Base-by-base conservation (phyloP, 2,888 invertebrate species). In the Ceraclea dissimilis region DNA sequence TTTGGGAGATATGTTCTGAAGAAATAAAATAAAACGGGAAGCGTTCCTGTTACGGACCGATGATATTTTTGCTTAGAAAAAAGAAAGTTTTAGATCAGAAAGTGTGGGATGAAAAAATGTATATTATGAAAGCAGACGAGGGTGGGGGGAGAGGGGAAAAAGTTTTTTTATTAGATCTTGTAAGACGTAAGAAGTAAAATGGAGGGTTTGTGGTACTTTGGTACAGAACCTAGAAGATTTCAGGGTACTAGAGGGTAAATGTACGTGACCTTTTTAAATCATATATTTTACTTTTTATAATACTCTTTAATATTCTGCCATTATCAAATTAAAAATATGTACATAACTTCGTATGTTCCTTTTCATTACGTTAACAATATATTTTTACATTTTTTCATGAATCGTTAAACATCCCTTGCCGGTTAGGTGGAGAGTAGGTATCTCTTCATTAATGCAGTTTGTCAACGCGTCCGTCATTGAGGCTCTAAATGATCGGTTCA, bases 141-240 rank as follows among this genome's bases (percentile, higher is more conserved):
- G 54, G 47, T 56, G 53, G 54, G 39, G 56, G 55, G 51, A 56
- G 52, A 33, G 57, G 50, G 52, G 52, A 49, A 58, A 58, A 55
- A 58, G 48, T 54, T 60, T 60, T 58, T 60, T 57, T 60, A 60
- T 60, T 60, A 60, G 59, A 56, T 54, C 56, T 59, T 39, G 26
- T 46, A 10, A n/a, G 39, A 26, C 47, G 34, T 10, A 33, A 6
- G 49, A 19, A 18, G 8, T n/a, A 31, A 22, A 31, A 1, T 16
- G 2, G 48, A 13, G 18, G 43, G 43, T 0, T 2, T 26, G 26
- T 8, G 54, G 8, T 22, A 43, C 16, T 26, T 17, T 8, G 54
- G 8, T 22, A 43, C 16, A 13, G 43, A 4, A 26, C 4, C 26
- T 10, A 26, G 10, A 26, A 26, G 39, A 16, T 39, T 2, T 39